A percentile compares a stretch with the other conserved stretches of the same genome.
Conservation (phyloP, 1,140 invertebrate genomes). For the Popillia japonica region DNA sequence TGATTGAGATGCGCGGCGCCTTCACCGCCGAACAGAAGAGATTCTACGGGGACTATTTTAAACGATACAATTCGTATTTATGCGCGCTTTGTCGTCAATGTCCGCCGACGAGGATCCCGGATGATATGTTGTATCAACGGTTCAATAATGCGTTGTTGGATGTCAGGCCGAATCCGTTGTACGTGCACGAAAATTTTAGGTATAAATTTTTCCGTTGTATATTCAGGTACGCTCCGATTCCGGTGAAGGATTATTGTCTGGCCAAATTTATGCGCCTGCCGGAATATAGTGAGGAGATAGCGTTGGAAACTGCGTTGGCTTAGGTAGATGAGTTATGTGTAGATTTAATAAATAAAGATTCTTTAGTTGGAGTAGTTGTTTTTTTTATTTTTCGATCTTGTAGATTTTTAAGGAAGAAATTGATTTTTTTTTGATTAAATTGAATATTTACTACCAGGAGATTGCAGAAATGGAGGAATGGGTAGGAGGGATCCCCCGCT, state of each 20-base stretch:
- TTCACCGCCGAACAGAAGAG: conserved; percentile 63
- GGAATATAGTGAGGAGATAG: conserved; percentile 42
- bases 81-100: conserved; percentile 56
- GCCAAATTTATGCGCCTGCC: conserved; percentile 66
- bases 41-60: conserved; percentile 68
- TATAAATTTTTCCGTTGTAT: conserved; percentile 65
- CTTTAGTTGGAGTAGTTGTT: background rate
- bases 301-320: background rate
- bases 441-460: too few relatives aligned
- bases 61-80: conserved; percentile 65
- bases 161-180: conserved; percentile 61
- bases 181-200: conserved; percentile 64
- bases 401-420: background rate
- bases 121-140: conserved; percentile 62
- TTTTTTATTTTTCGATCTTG: background rate
- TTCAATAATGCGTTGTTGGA: conserved; percentile 66
- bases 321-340: background rate
- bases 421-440: too few relatives aligned
- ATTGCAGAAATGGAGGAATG: too few relatives aligned
- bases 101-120: conserved; percentile 59
- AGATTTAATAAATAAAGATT: background rate
- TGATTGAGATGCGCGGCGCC: conserved; percentile 63
- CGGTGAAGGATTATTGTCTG: conserved; percentile 65
- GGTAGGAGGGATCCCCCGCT: too few relatives aligned
- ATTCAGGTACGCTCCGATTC: conserved; percentile 62